Evolutionary conservation across 2,113 vertebrate species (phyloP).

Genomic region (Caranx melampygus): DNA sequence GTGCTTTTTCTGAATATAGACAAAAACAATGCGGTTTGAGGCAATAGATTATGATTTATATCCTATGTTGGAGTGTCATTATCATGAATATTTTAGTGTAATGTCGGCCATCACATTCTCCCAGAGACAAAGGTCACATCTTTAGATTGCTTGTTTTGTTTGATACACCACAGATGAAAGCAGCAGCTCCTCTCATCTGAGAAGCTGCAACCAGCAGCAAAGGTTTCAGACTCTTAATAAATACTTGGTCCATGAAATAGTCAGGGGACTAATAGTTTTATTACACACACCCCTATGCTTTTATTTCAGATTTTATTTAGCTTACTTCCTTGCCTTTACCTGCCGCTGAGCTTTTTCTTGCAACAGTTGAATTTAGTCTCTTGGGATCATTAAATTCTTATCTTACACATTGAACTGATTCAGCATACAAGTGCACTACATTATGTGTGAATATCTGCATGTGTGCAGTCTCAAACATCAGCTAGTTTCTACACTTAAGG

Average conservation of each 20-base stretch:
- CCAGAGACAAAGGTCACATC: too few species aligned
- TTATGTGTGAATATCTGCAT: background rate
- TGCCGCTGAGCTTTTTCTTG: conserved; percentile 18
- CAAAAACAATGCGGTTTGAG: background rate
- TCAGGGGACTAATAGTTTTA: background rate
- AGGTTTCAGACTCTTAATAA: background rate
- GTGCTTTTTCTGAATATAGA: background rate
- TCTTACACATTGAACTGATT: conserved; percentile 45
- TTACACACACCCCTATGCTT: background rate
- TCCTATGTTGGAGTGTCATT: too few species aligned
- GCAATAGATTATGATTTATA: background rate
- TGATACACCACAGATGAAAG: background rate
- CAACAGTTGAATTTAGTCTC: conserved; percentile 22
- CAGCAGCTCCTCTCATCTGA: background rate
- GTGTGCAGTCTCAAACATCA: background rate
- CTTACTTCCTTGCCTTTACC: conserved; percentile 28
- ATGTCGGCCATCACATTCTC: too few species aligned
- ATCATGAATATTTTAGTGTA: too few species aligned
- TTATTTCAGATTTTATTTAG: conserved; percentile 13
- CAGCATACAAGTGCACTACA: conserved; percentile 13
- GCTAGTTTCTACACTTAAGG: background rate
- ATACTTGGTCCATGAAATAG: background rate
- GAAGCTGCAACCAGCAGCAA: background rate
- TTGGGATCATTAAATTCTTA: conserved; percentile 59
- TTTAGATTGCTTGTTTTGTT: background rate